phyloP scores from a whole-genome alignment of 1,140 invertebrate genomes.

The Neuroterus valhalla region DNA sequence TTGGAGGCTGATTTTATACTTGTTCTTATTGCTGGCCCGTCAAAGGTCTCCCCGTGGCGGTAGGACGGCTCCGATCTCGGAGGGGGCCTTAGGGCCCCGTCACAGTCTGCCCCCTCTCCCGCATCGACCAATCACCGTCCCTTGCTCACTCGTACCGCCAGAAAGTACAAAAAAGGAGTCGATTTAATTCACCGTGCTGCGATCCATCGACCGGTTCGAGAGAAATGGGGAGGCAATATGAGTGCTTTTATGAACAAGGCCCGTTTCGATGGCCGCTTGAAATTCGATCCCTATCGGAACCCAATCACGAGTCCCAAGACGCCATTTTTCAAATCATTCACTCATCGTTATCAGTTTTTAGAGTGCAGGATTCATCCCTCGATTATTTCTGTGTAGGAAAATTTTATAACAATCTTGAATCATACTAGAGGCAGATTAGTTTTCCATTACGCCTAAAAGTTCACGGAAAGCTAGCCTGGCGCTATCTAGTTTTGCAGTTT shows the following conservation, averaged over 20 bases:
- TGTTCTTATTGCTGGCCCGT: slow-evolving; percentile 71
- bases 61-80: slow-evolving; percentile 69
- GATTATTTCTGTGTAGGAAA: too few relatives aligned
- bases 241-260: slow-evolving; percentile 31
- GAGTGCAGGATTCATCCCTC: too few relatives aligned
- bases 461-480: too few relatives aligned
- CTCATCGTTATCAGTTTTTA: too few relatives aligned
- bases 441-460: too few relatives aligned
- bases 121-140: slow-evolving; percentile 69
- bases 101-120: slow-evolving; percentile 60
- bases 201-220: slow-evolving; percentile 55
- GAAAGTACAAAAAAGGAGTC: slow-evolving; percentile 50
- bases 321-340: not conserved
- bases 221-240: slow-evolving; percentile 42
- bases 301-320: too few relatives aligned
- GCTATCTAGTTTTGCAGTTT: too few relatives aligned
- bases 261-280: slow-evolving; percentile 66
- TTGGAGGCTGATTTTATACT: slow-evolving; percentile 72
- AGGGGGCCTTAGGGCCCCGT: slow-evolving; percentile 69
- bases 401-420: too few relatives aligned
- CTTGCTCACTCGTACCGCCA: slow-evolving; percentile 49
- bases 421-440: too few relatives aligned
- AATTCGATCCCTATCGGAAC: slow-evolving; percentile 34
- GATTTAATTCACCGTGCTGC: slow-evolving; percentile 53
- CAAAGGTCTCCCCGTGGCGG: slow-evolving; percentile 71